Conservation (phyloP, 2,888 invertebrate species). For the Plebejus anna region DNA sequence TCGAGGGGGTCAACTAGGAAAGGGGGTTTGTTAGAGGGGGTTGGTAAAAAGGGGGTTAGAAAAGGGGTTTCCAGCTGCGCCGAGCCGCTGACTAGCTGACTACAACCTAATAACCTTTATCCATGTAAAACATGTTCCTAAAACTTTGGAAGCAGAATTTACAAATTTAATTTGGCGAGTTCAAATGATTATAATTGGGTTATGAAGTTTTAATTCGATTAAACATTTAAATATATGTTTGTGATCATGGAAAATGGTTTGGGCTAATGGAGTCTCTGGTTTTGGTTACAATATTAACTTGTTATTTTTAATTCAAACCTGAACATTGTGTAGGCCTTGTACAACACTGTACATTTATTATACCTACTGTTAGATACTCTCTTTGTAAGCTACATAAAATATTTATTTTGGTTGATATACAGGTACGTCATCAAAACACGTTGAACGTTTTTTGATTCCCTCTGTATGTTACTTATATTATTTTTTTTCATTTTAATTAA, state of each 20-base stretch:
- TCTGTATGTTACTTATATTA: no score
- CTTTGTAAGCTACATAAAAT: no score
- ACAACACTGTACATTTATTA: background rate
- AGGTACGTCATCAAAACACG: no score
- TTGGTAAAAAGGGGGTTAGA: background rate
- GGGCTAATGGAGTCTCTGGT: background rate
- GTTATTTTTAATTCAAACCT: background rate
- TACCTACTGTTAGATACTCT: no score
- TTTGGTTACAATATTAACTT: background rate
- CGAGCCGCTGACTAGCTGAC: background rate
- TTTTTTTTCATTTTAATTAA: no score
- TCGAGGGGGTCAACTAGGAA: background rate
- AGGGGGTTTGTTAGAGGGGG: background rate
- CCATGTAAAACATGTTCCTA: conserved; percentile 12
- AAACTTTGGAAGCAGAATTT: conserved; percentile 9
- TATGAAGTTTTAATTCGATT: conserved; percentile 24
- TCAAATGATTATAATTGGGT: conserved; percentile 23
- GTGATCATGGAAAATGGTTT: background rate
- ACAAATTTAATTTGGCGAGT: conserved; percentile 23
- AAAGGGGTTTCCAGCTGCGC: background rate
- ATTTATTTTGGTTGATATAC: no score
- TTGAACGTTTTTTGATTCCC: no score
- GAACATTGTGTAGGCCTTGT: background rate
- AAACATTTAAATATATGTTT: conserved; percentile 3
- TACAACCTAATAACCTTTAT: conserved; percentile 21